These are phyloP conservation scores for Papilio elwesi DNA, from an alignment of 2,888 invertebrate genomes.

Conservation along the genomic window DNA sequence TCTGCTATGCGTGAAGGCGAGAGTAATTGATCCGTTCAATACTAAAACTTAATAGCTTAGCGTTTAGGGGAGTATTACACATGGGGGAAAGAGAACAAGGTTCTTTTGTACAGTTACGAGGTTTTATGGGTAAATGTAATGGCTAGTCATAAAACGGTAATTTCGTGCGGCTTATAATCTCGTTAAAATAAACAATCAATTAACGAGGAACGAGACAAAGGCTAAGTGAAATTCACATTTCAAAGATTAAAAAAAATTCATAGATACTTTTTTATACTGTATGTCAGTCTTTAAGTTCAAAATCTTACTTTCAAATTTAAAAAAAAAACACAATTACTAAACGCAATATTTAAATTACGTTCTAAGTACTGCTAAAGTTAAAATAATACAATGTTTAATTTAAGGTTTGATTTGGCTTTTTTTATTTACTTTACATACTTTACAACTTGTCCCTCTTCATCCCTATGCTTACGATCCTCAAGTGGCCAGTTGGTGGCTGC, in stretches of 20 bases:
- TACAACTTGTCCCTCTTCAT: conserved; percentile 15
- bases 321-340: too few relatives aligned
- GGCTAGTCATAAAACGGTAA: conserved; percentile 54
- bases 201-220: conserved; percentile 26
- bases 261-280: not conserved
- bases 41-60: conserved; percentile 31
- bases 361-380: too few relatives aligned
- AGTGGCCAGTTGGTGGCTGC: conserved; percentile 12
- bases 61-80: conserved; percentile 18
- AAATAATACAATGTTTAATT: too few relatives aligned
- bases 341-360: too few relatives aligned
- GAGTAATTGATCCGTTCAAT: conserved; percentile 25
- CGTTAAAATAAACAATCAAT: conserved; percentile 32
- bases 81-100: conserved; percentile 44
- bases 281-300: not conserved
- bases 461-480: not conserved
- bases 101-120: conserved; percentile 46
- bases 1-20: not conserved
- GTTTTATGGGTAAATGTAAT: conserved; percentile 55
- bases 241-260: too few relatives aligned
- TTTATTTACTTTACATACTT: not conserved
- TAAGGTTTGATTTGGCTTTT: not conserved
- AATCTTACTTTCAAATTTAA: too few relatives aligned
- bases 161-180: conserved; percentile 47
- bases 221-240: not conserved